phyloP scores from a whole-genome alignment of 2,113 vertebrate genomes.

The Motacilla alba region DNA sequence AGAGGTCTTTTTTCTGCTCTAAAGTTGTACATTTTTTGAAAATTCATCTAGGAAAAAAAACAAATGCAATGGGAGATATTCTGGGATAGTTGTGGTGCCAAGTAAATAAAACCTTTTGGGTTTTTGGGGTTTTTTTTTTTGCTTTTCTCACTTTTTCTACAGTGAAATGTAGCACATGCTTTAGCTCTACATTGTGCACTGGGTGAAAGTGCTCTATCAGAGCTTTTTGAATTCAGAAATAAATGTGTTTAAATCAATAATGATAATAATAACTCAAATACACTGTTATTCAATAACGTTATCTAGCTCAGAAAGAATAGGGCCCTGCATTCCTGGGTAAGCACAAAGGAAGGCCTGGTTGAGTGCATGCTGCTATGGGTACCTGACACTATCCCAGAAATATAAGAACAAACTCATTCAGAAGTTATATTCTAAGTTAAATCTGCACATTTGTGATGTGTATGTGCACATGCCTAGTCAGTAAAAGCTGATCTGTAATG shows the following conservation, averaged over 20 bases:
- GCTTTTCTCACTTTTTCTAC: background rate
- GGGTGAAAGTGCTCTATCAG: background rate
- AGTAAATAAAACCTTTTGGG: background rate
- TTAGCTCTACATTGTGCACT: background rate
- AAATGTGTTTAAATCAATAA: background rate
- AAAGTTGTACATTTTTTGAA: background rate
- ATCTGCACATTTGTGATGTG: background rate
- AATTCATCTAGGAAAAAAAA: background rate
- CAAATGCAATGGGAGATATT: background rate
- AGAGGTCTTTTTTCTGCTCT: background rate
- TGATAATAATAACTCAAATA: background rate
- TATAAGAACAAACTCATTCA: background rate
- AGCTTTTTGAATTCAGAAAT: slow-evolving; percentile 2
- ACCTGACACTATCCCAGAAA: background rate
- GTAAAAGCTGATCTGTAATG: background rate
- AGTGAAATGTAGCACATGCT: background rate
- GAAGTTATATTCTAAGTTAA: background rate
- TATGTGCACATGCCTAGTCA: background rate
- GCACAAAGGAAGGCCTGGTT: background rate
- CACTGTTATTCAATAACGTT: background rate
- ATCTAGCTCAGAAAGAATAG: background rate
- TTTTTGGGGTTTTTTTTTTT: background rate
- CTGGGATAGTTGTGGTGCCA: background rate
- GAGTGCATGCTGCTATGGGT: background rate
- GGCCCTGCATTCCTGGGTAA: background rate